Base-by-base conservation (phyloP, 2,797 vertebrate species). In the Periophthalmus magnuspinnatus region DNA sequence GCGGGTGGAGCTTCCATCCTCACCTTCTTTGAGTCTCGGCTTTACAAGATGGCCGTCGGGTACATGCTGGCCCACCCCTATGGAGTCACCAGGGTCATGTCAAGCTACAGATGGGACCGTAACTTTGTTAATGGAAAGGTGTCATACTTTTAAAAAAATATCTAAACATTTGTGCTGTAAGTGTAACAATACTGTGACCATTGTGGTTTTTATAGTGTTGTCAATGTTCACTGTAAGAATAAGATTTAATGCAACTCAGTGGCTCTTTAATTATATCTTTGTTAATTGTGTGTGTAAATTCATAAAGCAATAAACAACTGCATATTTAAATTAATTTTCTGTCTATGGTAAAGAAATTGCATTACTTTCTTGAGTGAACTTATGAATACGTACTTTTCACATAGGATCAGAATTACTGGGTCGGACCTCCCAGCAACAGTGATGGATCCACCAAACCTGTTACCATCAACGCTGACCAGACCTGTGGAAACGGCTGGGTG, bases 51-150 rank as follows among this genome's bases (percentile, higher is more conserved):
- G 95, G 96, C 90, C 2, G 79, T 92, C 0, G 93, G 84, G 17
- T 96, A 96, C 83, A 98, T 98, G 96, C 86, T 98, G 22, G 96
- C 97, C 21, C 97, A 99, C 72, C 97, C 97, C 0, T 98, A 99
- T 0, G 97, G 97, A 16, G 78, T 96, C 28, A 90, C 96, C 16
- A 93, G 96, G 34, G 90, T 99, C 45, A 99, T 98, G 96, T 98
- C 97, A 6, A 98, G 97, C 83, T 98, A 78, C 75, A 89, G 90
- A 2, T 98, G 97, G 97, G 45, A 94, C 34, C 94, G 96, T 61
- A 0, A 93, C 45, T 89, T 97, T 77, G 85, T 90, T 32, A 86
- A 98, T 17, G 96, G 96, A 86, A 80, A 76, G 87, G 96, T 96
- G 72, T 5, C 56, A 33, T 7, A 1, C 58, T 17, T 10, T 1